Base-by-base conservation (phyloP, 2,888 invertebrate species). In the Callimorpha dominula region DNA sequence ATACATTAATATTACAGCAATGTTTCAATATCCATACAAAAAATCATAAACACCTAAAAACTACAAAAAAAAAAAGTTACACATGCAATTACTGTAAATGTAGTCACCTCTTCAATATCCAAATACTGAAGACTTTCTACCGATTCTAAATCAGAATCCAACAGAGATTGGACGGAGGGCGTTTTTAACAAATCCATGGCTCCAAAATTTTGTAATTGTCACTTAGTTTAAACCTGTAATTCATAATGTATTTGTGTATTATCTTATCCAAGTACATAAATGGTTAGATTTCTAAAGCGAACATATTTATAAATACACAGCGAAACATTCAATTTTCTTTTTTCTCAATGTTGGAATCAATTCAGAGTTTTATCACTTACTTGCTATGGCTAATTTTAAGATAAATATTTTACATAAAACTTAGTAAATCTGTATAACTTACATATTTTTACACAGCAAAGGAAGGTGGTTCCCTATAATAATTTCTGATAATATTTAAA, bases 51-150 rank as follows among this genome's bases (percentile, higher is more conserved):
- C 6, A 46, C 43, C 57, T 31, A 49, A 31, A 65, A 4, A 20
- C 2, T 49, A 65, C 5, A n/a, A 49, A 43, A 31, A 50, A 4
- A 17, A 8, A 8, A 1, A 17, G 17, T 42, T 52, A 2, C 31
- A 31, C 2, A 43, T n/a, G 7, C 14, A 43, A 8, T 57, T 67
- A 31, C 46, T 43, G n/a, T 20, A 66, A 68, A 65, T 69, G 43
- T 50, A 68, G 50, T 80, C 92, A 97, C 97, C 95, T 97, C 97
- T 88, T 97, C 97, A 79, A 97, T 96, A 89, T 97, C 97, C 81
- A 97, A 93, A 89, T 96, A 97, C 77, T 97, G 94, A 79, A 97
- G 94, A 90, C 97, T 97, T 86, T 97, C 97, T 71, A 97, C 96
- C 67, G 97, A 97, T 81, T 97, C 97, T 76, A 97, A 94, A 88